These are phyloP conservation scores for Drosophila fulvimacula DNA, from an alignment of 2,888 invertebrate genomes.

Conservation along the genomic window DNA sequence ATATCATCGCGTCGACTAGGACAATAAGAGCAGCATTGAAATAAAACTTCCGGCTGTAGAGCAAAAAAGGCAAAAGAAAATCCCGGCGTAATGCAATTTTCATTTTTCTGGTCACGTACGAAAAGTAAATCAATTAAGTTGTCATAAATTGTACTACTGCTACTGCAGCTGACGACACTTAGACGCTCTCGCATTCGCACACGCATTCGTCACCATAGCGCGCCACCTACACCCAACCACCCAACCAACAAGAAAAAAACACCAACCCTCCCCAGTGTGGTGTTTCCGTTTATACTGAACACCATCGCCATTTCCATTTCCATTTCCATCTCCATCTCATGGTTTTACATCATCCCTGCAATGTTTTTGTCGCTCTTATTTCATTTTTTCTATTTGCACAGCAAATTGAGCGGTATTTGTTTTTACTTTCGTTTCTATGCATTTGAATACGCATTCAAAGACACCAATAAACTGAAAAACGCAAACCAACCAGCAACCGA, in stretches of 20 bases:
- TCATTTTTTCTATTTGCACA: slow-evolving; percentile 68
- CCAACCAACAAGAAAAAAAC: background rate
- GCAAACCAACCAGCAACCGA: background rate
- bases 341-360: slow-evolving; percentile 39
- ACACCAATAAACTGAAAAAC: slow-evolving; percentile 9
- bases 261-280: background rate
- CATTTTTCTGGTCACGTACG: slow-evolving; percentile 84
- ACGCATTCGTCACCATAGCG: slow-evolving; percentile 29
- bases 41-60: slow-evolving; percentile 70
- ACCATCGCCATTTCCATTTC: background rate
- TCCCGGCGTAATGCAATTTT: slow-evolving; percentile 83
- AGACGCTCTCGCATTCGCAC: slow-evolving; percentile 37
- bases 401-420: slow-evolving; percentile 77
- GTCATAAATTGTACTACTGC: slow-evolving; percentile 82
- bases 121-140: slow-evolving; percentile 84
- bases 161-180: slow-evolving; percentile 61
- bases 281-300: slow-evolving; percentile 3
- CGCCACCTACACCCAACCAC: background rate
- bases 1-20: slow-evolving; percentile 39
- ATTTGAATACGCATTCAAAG: slow-evolving; percentile 21
- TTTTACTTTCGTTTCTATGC: slow-evolving; percentile 55
- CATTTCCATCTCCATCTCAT: slow-evolving; percentile 7
- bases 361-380: slow-evolving; percentile 52
- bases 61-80: slow-evolving; percentile 62
- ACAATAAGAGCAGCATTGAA: slow-evolving; percentile 60